Evolutionary conservation across 2,113 vertebrate species (phyloP).

Genomic region (Camelus bactrianus): DNA sequence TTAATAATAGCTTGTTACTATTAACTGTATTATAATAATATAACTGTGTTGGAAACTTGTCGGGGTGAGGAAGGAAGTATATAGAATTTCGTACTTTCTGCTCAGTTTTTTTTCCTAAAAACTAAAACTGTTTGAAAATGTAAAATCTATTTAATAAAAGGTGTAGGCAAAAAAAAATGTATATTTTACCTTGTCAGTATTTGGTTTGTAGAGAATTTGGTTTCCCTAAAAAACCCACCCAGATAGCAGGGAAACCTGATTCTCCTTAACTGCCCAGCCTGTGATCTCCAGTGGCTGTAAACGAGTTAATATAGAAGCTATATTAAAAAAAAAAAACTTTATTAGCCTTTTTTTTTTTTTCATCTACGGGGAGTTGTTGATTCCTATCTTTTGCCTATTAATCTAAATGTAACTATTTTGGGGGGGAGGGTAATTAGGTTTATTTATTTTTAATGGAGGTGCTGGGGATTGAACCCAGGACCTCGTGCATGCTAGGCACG

Average conservation of each 20-base stretch:
- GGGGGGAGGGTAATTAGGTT: too few relatives aligned
- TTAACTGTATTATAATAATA: not conserved
- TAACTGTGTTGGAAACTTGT: not conserved
- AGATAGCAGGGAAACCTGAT: not conserved
- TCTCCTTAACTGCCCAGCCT: not conserved
- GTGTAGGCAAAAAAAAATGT: not conserved
- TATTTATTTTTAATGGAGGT: too few relatives aligned
- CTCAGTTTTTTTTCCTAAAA: not conserved
- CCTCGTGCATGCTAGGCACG: too few relatives aligned
- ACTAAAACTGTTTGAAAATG: not conserved
- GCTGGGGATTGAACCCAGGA: too few relatives aligned
- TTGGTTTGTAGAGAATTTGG: not conserved
- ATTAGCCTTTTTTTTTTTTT: too few relatives aligned
- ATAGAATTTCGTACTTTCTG: not conserved
- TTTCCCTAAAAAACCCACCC: not conserved
- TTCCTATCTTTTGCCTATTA: too few relatives aligned
- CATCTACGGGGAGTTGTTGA: too few relatives aligned
- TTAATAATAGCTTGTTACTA: not conserved
- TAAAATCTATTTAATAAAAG: not conserved
- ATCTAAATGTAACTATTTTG: too few relatives aligned
- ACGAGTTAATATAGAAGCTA: not conserved
- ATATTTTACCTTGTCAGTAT: not conserved
- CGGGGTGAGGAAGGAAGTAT: not conserved
- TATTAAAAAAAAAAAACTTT: not conserved
- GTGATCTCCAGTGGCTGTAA: not conserved